Base-by-base conservation (phyloP, 2,113 vertebrate genomes). In the Calyptommatus sinebrachiatus region DNA sequence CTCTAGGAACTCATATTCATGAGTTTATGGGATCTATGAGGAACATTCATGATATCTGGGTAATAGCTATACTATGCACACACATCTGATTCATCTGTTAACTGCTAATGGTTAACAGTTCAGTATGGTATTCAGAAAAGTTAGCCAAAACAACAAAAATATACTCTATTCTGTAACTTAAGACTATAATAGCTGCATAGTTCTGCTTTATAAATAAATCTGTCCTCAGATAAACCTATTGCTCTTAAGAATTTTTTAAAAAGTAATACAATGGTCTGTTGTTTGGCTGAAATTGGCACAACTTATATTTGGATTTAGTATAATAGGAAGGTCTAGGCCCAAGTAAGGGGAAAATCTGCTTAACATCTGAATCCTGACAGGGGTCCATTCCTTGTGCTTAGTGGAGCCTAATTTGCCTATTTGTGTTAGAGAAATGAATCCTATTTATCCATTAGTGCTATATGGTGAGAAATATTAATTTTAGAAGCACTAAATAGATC, bases 301-400 rank as follows among this genome's bases (percentile, higher is more conserved):
- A 7, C 28, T 57, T 61, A 26, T 67, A 41, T 68, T 74, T 80
- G 63, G 18, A 74, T 74, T 20, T 50, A 80, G 74, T 74, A 45
- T 73, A 68, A 60, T 74, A 21, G 48, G 21, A 60, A 74, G 8
- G 18, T 24, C 41, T 24, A 65, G 45, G 62, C 61, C 21, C 73
- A 45, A 16, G 29, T 80, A 29, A 8, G 63, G 28, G 14, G 68
- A 57, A 29, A 31, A 67, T 80, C 48, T 67, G 29, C 50, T 74
- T 67, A 68, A 68, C 68, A 68, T 74, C 45, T 68, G 71, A 74
- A 57, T 69, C 12, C 66, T 78, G 48, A 48, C 29, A 57, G 45
- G 28, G 28, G 68, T 45, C 8, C 57, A 28, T 8, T 61, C 16
- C n/a, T 7, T 74, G 63, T 74, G 50, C 28, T 74, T 74, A 74